phyloP scores from a whole-genome alignment of 2,888 invertebrate species.

The Quadroppia sp. region DNA sequence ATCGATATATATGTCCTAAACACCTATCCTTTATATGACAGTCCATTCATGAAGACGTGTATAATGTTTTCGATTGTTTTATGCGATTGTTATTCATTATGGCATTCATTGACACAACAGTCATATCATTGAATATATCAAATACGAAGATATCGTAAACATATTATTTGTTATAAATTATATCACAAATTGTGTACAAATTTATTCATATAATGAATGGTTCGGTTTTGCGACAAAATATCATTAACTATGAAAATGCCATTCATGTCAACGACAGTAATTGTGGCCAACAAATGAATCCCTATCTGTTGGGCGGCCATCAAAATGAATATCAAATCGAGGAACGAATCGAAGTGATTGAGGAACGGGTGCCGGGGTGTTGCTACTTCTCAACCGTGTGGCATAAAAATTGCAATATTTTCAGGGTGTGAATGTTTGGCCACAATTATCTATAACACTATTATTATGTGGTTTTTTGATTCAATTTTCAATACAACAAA shows the following conservation, averaged over 20 bases:
- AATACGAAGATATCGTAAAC: background rate
- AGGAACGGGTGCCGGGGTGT: conserved; percentile 43
- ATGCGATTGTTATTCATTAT: no score
- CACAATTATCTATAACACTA: background rate
- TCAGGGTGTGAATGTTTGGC: conserved; percentile 43
- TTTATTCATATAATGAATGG: conserved; percentile 4
- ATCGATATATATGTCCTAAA: background rate
- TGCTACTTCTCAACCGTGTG: conserved; percentile 45
- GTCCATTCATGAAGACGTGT: background rate
- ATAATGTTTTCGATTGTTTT: no score
- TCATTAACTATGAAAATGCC: background rate
- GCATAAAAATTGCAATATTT: conserved; percentile 41
- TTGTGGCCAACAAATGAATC: conserved; percentile 15
- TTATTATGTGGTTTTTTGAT: background rate
- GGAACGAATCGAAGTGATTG: conserved; percentile 31
- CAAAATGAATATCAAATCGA: conserved; percentile 17
- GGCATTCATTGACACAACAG: background rate
- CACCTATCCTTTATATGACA: background rate
- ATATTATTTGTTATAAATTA: background rate
- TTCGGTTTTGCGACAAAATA: background rate
- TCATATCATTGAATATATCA: background rate
- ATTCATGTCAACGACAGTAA: background rate
- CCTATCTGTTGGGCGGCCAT: background rate
- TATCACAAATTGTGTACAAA: background rate
- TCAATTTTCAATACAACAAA: background rate